Conservation (phyloP, 2,797 vertebrate genomes). For the Dendrocincla tyrannina region DNA sequence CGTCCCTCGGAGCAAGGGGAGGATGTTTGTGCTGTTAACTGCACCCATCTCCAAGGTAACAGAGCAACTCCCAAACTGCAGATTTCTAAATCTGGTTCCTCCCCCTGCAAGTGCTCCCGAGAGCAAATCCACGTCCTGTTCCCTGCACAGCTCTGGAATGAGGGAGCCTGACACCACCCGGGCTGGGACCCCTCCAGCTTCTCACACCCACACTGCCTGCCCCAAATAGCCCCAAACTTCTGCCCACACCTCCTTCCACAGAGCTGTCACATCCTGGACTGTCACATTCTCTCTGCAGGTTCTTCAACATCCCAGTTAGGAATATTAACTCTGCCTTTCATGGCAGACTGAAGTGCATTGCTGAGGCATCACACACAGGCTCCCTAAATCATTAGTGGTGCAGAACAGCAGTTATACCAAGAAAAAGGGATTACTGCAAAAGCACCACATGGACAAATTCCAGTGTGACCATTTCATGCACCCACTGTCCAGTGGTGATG, state of each 20-base stretch:
- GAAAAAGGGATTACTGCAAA: background rate
- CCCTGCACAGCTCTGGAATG: fast-evolving
- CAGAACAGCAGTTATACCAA: background rate
- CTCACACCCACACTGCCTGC: background rate
- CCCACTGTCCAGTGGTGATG: fast-evolving
- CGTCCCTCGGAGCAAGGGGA: background rate
- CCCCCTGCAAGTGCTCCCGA: background rate
- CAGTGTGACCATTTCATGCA: fast-evolving
- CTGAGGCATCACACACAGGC: background rate
- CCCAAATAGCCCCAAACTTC: background rate
- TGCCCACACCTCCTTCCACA: background rate
- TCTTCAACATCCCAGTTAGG: background rate
- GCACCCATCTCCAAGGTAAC: constrained; percentile 65
- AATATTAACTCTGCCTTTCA: fast-evolving
- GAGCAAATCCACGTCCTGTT: fast-evolving
- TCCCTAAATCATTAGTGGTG: background rate
- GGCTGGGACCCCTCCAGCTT: background rate
- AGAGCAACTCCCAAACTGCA: background rate
- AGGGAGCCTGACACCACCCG: fast-evolving
- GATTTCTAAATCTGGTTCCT: constrained; percentile 19
- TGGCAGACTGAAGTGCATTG: fast-evolving
- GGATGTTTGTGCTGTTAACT: background rate
- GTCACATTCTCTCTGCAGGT: fast-evolving
- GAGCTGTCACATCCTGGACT: fast-evolving
- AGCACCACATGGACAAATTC: background rate